Evolutionary conservation across 92 coral and sea anemone genomes (phyloP).

Genomic region (Galaxea fascicularis): DNA sequence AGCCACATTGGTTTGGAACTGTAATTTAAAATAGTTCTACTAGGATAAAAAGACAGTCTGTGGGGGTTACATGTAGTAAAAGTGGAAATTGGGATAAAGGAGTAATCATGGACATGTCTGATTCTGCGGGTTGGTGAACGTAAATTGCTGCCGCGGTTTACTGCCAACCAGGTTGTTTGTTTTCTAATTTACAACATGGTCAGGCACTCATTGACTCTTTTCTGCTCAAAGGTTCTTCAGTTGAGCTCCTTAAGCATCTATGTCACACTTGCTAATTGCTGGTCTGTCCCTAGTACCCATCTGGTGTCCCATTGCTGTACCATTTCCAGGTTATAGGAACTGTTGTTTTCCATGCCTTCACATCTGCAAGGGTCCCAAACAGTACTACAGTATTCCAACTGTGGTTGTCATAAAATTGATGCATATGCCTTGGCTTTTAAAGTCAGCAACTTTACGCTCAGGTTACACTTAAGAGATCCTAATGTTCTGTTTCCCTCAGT

Average conservation of each 20-base stretch:
- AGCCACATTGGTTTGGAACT: too few relatives aligned
- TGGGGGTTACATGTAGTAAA: not conserved
- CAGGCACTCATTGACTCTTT: conserved; percentile 25
- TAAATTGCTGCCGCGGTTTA: too few relatives aligned
- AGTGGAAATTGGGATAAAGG: not conserved
- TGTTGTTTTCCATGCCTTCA: too few relatives aligned
- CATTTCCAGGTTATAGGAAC: not conserved
- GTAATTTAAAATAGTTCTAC: too few relatives aligned
- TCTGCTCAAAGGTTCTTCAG: conserved; percentile 31
- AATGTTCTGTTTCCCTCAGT: too few relatives aligned
- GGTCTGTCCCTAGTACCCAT: not conserved
- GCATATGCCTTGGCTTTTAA: too few relatives aligned
- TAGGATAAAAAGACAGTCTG: too few relatives aligned
- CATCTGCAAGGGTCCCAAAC: not conserved
- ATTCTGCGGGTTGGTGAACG: not conserved
- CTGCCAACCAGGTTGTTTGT: not conserved
- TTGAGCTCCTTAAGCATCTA: conserved; percentile 7
- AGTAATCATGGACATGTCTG: not conserved
- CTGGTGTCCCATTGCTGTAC: too few relatives aligned
- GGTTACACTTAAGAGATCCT: too few relatives aligned
- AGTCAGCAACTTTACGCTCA: too few relatives aligned
- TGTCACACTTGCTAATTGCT: not conserved
- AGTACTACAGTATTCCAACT: not conserved
- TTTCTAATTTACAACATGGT: conserved; percentile 21
- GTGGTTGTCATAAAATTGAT: too few relatives aligned